Percentiles rank a stretch among this genome's conserved stretches.
Conservation (phyloP, 2,888 invertebrate genomes). For the Acronicta leporina region DNA sequence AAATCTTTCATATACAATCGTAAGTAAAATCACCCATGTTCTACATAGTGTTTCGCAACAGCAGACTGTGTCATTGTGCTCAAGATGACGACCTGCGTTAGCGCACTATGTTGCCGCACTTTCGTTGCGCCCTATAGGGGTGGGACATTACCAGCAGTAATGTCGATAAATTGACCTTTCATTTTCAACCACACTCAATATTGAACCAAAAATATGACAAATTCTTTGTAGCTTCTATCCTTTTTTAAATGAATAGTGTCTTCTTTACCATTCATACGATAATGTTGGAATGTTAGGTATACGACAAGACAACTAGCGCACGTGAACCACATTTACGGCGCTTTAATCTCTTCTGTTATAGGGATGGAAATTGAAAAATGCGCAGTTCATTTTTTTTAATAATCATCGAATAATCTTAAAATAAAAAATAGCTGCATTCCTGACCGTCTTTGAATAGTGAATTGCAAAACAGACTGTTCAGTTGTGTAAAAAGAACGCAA, state of each 20-base stretch:
- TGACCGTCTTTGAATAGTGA: not conserved
- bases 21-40: constrained; percentile 12
- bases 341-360: not conserved
- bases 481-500: too few relatives aligned
- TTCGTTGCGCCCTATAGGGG: constrained; percentile 42
- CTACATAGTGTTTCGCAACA: constrained; percentile 34
- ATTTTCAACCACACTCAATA: too few relatives aligned
- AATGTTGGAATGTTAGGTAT: not conserved
- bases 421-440: too few relatives aligned
- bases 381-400: too few relatives aligned
- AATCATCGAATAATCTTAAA: too few relatives aligned
- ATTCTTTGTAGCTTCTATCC: too few relatives aligned
- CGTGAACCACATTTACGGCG: too few relatives aligned
- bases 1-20: not conserved
- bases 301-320: too few relatives aligned
- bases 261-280: not conserved
- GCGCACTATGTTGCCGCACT: constrained; percentile 25
- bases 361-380: not conserved
- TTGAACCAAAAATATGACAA: too few relatives aligned
- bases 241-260: too few relatives aligned
- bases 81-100: constrained; percentile 25
- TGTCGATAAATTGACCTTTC: not conserved
- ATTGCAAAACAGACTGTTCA: not conserved
- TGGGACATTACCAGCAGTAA: constrained; percentile 9
- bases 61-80: constrained; percentile 39